Base-by-base conservation (phyloP, 2,888 invertebrate genomes). In the Cryptus armator region DNA sequence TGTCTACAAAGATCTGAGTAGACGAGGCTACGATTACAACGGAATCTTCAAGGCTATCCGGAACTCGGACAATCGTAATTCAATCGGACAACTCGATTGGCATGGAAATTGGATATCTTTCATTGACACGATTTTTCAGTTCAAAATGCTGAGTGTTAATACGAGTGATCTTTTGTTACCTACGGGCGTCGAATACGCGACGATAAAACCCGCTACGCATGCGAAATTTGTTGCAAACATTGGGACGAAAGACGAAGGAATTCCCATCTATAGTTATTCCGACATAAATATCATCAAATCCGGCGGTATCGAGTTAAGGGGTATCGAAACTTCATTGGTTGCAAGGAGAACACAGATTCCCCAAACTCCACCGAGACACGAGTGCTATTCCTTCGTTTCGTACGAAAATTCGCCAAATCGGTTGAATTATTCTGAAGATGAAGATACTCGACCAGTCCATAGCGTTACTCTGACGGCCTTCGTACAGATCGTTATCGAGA, bases 281-380 rank as follows among this genome's bases (percentile, higher is more conserved):
- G 95, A 96, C 89, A 95, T 97, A 59, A 96, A 96, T 90, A 96
- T 97, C 16, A 95, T 97, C 74, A 96, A 96, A 90, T 96, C 97
- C 75, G 98, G 98, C 48, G 99, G 98, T 76, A 95, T 99, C 12
- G 98, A 98, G 94, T 94, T 99, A 83, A 96, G 98, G 88, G 98
- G 98, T 62, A 95, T 99, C 92, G 98, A 98, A 94, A 98, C 98
- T 0, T 97, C 97, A 84, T 24, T 3, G 3, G 94, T 98, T 72
- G 98, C 98, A n/a, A 98, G 98, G 71, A 96, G 97, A 80, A 96
- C 98, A 87, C 96, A 97, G 88, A 88, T 89, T 64, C 94, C 95
- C 16, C 98, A 98, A 94, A 94, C 96, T 4, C 92, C 96, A 29
- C 98, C 99, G 46, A 97, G 97, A 90, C 94, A 98, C 24, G 99